Percentiles rank a stretch among this genome's conserved stretches.
Evolutionary conservation across 2,888 invertebrate genomes (phyloP).

Genomic region (Pseudoips prasinana): DNA sequence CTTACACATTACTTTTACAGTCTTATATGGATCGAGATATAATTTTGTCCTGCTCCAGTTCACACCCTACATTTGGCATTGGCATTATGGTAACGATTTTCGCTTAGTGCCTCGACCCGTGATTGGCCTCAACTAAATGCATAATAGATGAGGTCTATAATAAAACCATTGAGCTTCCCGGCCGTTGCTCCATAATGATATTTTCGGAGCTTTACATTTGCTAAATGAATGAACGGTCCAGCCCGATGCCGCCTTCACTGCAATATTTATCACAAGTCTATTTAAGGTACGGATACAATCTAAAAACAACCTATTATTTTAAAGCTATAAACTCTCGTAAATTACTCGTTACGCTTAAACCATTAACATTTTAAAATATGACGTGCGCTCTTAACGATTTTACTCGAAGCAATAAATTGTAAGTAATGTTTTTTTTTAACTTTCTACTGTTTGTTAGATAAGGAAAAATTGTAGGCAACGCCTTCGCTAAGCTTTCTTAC

Average conservation of each 20-base stretch:
- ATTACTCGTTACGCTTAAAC: conserved; percentile 28
- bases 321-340: conserved; percentile 22
- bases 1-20: conserved; percentile 15
- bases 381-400: conserved; percentile 32
- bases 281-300: conserved; percentile 29
- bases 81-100: conserved; percentile 60
- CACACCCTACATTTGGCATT: conserved; percentile 43
- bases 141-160: conserved; percentile 75
- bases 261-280: conserved; percentile 36
- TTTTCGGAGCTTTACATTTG: conserved; percentile 56
- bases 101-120: conserved; percentile 52
- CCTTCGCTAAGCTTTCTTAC: conserved; percentile 32
- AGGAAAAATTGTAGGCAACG: conserved; percentile 25
- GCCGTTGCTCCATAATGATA: conserved; percentile 63
- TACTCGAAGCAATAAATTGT: conserved; percentile 40
- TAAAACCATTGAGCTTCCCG: conserved; percentile 62
- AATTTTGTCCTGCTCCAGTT: conserved; percentile 22
- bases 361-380: conserved; percentile 29
- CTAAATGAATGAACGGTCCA: conserved; percentile 45
- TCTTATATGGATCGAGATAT: conserved; percentile 7
- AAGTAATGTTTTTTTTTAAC: conserved; percentile 39
- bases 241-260: conserved; percentile 21
- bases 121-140: conserved; percentile 64
- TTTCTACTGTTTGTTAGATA: conserved; percentile 35
- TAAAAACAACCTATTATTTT: conserved; percentile 28